phyloP scores from a whole-genome alignment of 2,797 vertebrate genomes.

The Chaetophractus vellerosus region DNA sequence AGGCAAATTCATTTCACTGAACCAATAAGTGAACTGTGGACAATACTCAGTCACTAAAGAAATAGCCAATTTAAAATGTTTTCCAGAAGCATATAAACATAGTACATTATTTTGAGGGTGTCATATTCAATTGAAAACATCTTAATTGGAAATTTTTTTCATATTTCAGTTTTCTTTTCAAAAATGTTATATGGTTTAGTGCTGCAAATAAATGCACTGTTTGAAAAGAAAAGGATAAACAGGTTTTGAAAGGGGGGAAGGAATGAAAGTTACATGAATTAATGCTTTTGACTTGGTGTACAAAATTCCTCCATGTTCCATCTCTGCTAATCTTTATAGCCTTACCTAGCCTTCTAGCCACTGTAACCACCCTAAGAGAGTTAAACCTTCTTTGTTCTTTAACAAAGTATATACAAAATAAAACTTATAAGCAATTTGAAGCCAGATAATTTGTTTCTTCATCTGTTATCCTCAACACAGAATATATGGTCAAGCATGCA shows the following conservation, averaged over 20 bases:
- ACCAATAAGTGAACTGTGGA: slow-evolving; percentile 56
- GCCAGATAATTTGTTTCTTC: not conserved
- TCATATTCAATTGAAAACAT: slow-evolving; percentile 65
- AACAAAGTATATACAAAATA: not conserved
- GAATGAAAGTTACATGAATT: not conserved
- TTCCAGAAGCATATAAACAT: slow-evolving; percentile 9
- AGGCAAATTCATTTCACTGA: slow-evolving; percentile 59
- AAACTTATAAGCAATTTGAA: not conserved
- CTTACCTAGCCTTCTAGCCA: fast-evolving
- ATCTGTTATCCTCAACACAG: not conserved
- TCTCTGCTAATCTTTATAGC: not conserved
- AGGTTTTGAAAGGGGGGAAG: not conserved
- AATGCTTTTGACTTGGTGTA: not conserved
- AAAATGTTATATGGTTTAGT: slow-evolving; percentile 2
- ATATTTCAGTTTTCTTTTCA: slow-evolving; percentile 30
- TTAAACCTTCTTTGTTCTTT: not conserved
- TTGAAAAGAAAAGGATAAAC: slow-evolving; percentile 47
- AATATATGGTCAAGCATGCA: not conserved
- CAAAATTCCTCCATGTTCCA: too few relatives aligned
- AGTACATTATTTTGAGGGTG: slow-evolving; percentile 59
- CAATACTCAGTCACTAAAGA: slow-evolving; percentile 61
- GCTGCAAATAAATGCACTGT: not conserved
- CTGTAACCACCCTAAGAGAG: not conserved
- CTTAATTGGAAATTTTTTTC: slow-evolving; percentile 70
- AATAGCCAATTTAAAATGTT: slow-evolving; percentile 69